Percentiles rank a stretch among this genome's conserved stretches.
phyloP scores from a whole-genome alignment of 2,888 invertebrate species.

The Willowsia nigromaculata region DNA sequence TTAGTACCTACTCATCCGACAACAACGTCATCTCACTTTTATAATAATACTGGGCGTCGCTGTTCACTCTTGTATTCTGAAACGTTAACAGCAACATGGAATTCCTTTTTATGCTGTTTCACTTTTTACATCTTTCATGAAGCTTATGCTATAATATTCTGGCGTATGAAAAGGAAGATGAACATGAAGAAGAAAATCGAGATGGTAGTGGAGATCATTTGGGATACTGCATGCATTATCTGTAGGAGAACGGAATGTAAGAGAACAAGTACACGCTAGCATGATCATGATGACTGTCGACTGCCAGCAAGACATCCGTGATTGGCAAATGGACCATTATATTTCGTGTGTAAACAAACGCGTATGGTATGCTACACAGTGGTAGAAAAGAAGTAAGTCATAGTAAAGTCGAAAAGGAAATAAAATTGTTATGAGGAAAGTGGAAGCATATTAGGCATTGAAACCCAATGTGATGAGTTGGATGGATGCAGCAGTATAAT shows the following conservation, averaged over 20 bases:
- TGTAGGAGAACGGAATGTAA: background rate
- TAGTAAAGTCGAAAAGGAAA: constrained; percentile 2
- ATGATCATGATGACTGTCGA: constrained; percentile 10
- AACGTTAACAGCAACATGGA: background rate
- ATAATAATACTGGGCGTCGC: constrained; percentile 3
- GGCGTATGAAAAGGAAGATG: background rate
- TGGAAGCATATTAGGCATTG: constrained; percentile 16
- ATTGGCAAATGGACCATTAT: constrained; percentile 59
- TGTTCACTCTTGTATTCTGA: background rate
- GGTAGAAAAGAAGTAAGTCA: background rate
- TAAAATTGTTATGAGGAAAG: constrained; percentile 37
- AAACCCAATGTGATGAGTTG: constrained; percentile 30
- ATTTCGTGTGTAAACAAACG: constrained; percentile 56
- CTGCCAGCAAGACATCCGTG: constrained; percentile 32
- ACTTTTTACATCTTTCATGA: constrained; percentile 16
- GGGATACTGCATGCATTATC: constrained; percentile 28
- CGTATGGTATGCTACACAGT: background rate
- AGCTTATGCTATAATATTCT: background rate
- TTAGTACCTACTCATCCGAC: constrained; percentile 63
- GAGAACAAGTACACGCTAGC: background rate
- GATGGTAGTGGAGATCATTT: constrained; percentile 20
- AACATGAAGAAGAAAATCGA: background rate
- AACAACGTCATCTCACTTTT: constrained; percentile 10
- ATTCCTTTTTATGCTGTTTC: constrained; percentile 46
- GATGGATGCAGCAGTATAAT: background rate